phyloP scores from a whole-genome alignment of 2,888 invertebrate genomes.

The Erebia ligea region DNA sequence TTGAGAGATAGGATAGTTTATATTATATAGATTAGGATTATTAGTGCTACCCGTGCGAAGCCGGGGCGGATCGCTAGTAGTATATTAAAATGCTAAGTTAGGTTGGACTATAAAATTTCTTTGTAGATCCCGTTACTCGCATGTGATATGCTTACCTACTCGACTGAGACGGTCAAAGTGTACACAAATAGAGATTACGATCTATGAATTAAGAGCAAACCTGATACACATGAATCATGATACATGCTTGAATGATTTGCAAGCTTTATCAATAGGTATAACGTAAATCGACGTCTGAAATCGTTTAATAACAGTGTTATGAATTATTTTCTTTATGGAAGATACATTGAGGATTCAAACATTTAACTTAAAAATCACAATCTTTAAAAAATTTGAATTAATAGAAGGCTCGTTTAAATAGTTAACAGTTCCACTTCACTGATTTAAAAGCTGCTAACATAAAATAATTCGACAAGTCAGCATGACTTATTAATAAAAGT shows the following conservation, averaged over 20 bases:
- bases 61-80: no score
- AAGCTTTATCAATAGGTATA: neutral
- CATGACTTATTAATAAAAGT: slow-evolving; percentile 9
- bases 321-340: neutral
- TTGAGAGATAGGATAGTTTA: no score
- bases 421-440: neutral
- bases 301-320: neutral
- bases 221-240: neutral
- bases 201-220: slow-evolving; percentile 8
- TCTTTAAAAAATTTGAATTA: neutral
- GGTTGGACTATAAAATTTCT: slow-evolving; percentile 35
- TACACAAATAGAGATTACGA: slow-evolving; percentile 21
- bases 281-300: neutral
- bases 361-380: neutral
- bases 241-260: neutral
- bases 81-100: slow-evolving; percentile 33
- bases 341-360: neutral
- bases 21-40: no score
- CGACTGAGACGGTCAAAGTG: slow-evolving; percentile 30
- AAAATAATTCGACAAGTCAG: slow-evolving; percentile 15
- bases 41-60: no score
- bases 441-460: slow-evolving; percentile 1
- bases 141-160: slow-evolving; percentile 26
- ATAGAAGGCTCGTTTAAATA: slow-evolving; percentile 7
- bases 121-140: slow-evolving; percentile 42